Base-by-base conservation (phyloP, 2,113 vertebrate species). In the Onychostruthus taczanowskii region DNA sequence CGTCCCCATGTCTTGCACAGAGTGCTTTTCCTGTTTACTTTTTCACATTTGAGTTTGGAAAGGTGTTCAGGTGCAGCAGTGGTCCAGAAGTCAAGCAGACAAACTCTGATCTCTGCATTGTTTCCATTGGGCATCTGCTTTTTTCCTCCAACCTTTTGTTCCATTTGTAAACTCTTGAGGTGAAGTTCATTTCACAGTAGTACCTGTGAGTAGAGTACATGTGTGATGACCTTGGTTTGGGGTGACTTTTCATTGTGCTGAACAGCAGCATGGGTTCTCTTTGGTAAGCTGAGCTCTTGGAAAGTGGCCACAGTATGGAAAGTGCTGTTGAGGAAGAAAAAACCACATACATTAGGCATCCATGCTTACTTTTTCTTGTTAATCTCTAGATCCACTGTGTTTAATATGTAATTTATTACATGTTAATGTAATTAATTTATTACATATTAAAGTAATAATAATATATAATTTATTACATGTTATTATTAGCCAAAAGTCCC, bases 291-390 rank as follows among this genome's bases (percentile, higher is more conserved):
- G 62, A 79, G 39, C 13, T 68, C 64, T 69, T 64, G n/a, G 50
- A 77, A 93, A 72, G 28, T 31, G 43, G 55, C 39, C 47, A 56
- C 22, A 61, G 13, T 26, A 27, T 55, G 56, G 82, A 53, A 64
- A 95, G 23, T 63, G 27, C 43, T 74, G 52, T 59, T n/a, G 33
- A 78, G 47, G 61, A 47, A 80, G 33, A 68, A 59, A 78, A 75
- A 59, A 7, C 0, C 0, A n/a, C 2, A 8, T 17, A 35, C 1
- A 1, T 72, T 33, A 64, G 55, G 43, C 16, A 22, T 43, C 47
- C 9, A 24, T 75, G 18, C 47, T 63, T 70, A 16, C 30, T 62
- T 76, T 66, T 19, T 69, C 13, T 85, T 28, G 6, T 49, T 24
- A 78, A 41, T 26, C 46, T 84, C 14, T 31, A 74, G 66, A 43